Conservation (phyloP, 2,888 invertebrate species). For the Deilephila elpenor region DNA sequence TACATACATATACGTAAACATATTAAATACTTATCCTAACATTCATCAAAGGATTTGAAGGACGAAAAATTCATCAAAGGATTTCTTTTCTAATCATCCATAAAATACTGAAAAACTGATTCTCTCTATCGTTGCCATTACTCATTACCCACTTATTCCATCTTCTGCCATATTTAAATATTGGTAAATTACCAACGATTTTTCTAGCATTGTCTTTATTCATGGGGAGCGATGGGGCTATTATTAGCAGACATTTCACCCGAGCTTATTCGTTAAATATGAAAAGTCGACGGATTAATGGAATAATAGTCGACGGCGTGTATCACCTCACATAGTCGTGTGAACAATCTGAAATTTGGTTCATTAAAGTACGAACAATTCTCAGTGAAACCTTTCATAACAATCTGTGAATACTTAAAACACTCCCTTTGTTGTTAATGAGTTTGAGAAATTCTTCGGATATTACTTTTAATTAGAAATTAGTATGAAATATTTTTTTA, state of each 20-base stretch:
- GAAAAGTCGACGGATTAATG: neutral
- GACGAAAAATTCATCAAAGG: no score
- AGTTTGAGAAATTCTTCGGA: neutral
- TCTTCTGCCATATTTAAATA: no score
- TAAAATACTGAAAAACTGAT: no score
- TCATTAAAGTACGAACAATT: conserved; percentile 11
- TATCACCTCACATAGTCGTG: neutral
- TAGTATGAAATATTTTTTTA: neutral
- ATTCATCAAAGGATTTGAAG: no score
- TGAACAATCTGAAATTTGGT: neutral
- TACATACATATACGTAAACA: no score
- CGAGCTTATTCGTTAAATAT: neutral
- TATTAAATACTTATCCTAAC: no score
- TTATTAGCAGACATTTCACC: neutral
- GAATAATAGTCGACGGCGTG: neutral
- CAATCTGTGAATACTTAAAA: neutral
- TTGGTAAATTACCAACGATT: no score
- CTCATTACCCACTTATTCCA: no score
- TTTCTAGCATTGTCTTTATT: no score
- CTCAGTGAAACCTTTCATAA: neutral
- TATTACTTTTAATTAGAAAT: neutral
- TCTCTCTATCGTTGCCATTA: no score
- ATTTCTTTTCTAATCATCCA: no score
- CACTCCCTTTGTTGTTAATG: neutral
- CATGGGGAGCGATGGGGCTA: no score